Evolutionary conservation across 2,888 invertebrate genomes (phyloP), one percentile per base, ranked within the genome.

Genomic region (Calephelis perditalis): DNA sequence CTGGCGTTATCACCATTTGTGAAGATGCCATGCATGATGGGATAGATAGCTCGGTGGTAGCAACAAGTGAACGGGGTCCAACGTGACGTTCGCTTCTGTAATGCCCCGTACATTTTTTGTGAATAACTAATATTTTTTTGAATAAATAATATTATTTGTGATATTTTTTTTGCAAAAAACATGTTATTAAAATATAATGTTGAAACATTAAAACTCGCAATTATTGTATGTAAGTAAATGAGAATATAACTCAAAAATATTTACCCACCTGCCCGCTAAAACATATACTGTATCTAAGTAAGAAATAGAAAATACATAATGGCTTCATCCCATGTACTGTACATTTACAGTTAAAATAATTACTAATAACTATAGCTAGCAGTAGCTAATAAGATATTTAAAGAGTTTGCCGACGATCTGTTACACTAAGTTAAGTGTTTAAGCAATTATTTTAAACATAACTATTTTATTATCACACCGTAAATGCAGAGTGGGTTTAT

Each of bases 41-140:
- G 87, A 82, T 81, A 89, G 74, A 89, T 56, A 12, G 67, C 79
- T 73, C 62, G 85, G 87, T 83, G 82, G 82, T 73, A 81, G 89
- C 89, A 89, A 89, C 89, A 88, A 89, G 89, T 82, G 77, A 81
- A 73, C 74, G 77, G 71, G 69, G 82, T 81, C 83, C 84, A 77
- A 75, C 71, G 84, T 74, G 86, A 78, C 78, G 76, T 75, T 75
- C 72, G 77, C 85, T 89, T 88, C 88, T 88, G 89, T 89, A 78
- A 82, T 79, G 82, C 82, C 83, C 82, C 86, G 82, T 52, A 88
- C 79, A 88, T 65, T 71, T 71, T 70, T 69, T 45, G 64, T 64
- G 56, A 47, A 12, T 60, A 60, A 35, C 45, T 35, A 15, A 44
- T 44, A 57, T 11, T 10, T 45, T 45, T 45, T n/a, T 45, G 1